phyloP scores from a whole-genome alignment of 2,113 vertebrate genomes.

The Acanthochromis polyacanthus region DNA sequence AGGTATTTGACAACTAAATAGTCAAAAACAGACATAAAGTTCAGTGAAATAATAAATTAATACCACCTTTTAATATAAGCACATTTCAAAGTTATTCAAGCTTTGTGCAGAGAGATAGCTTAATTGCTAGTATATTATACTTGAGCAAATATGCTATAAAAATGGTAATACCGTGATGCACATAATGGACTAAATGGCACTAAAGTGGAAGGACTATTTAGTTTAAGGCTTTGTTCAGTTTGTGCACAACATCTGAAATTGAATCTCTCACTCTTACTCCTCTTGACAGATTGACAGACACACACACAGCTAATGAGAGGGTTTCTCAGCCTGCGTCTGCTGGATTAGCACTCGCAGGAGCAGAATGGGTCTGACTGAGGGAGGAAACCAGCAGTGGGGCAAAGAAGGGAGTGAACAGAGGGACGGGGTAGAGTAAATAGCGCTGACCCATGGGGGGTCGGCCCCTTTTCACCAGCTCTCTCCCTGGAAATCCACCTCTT shows the following conservation, averaged over 20 bases:
- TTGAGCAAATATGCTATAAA: no score
- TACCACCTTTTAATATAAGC: no score
- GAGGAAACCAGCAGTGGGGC: slow-evolving; percentile 58
- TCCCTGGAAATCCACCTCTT: slow-evolving; percentile 71
- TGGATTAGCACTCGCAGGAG: slow-evolving; percentile 68
- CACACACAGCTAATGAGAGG: slow-evolving; percentile 72
- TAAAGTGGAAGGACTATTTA: slow-evolving; percentile 3
- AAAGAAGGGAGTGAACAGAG: slow-evolving; percentile 49
- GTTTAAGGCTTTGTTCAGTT: slow-evolving; percentile 21
- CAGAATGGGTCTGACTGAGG: slow-evolving; percentile 81
- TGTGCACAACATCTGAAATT: slow-evolving; percentile 27
- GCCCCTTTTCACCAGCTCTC: slow-evolving; percentile 64
- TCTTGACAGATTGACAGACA: slow-evolving; percentile 25
- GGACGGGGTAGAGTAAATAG: slow-evolving; percentile 59
- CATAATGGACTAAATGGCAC: background rate
- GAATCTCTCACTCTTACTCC: slow-evolving; percentile 19
- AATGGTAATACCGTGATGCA: background rate
- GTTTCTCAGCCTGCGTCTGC: slow-evolving; percentile 72
- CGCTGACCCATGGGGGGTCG: slow-evolving; percentile 70
- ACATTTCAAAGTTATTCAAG: no score
- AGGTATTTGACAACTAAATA: no score
- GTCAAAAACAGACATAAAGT: no score
- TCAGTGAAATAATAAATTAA: no score
- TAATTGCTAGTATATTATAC: no score
- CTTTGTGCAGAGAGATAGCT: no score